Conservation (phyloP, 2,888 invertebrate species). For the Pyrocoelia pectoralis region DNA sequence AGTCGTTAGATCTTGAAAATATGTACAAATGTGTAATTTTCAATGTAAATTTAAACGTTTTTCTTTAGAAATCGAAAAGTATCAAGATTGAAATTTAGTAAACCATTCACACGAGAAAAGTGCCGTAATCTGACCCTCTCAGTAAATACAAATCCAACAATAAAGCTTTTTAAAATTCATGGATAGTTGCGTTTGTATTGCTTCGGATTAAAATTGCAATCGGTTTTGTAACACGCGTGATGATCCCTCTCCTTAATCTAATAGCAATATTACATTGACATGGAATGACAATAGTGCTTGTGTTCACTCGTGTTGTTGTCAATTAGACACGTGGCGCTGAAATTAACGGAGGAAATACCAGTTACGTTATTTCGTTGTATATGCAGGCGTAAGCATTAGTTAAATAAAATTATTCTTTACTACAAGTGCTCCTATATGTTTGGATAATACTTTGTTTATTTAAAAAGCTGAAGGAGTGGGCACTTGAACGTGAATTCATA, state of each 20-base stretch:
- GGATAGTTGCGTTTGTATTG: conserved; percentile 37
- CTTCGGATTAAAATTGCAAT: conserved; percentile 42
- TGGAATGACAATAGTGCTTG: conserved; percentile 47
- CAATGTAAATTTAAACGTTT: neutral
- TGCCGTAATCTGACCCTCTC: conserved; percentile 28
- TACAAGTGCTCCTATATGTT: no score
- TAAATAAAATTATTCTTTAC: no score
- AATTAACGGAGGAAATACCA: conserved; percentile 32
- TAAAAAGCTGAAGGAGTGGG: no score
- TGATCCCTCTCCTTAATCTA: conserved; percentile 51
- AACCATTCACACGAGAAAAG: conserved; percentile 30
- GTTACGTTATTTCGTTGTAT: conserved; percentile 17
- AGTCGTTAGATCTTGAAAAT: no score
- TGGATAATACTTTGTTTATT: no score
- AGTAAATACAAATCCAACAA: conserved; percentile 22
- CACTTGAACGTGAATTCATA: no score
- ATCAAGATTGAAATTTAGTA: conserved; percentile 9
- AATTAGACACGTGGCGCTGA: conserved; percentile 47
- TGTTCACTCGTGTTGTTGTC: conserved; percentile 50
- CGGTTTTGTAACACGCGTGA: conserved; percentile 45
- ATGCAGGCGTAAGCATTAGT: conserved; percentile 11
- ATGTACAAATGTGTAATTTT: neutral
- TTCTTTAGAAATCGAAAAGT: conserved; percentile 6
- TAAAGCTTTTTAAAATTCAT: conserved; percentile 40
- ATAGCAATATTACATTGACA: conserved; percentile 54